Percentiles rank a stretch among this genome's conserved stretches.
phyloP scores from a whole-genome alignment of 2,113 vertebrate species.

The Alexandromys fortis region DNA sequence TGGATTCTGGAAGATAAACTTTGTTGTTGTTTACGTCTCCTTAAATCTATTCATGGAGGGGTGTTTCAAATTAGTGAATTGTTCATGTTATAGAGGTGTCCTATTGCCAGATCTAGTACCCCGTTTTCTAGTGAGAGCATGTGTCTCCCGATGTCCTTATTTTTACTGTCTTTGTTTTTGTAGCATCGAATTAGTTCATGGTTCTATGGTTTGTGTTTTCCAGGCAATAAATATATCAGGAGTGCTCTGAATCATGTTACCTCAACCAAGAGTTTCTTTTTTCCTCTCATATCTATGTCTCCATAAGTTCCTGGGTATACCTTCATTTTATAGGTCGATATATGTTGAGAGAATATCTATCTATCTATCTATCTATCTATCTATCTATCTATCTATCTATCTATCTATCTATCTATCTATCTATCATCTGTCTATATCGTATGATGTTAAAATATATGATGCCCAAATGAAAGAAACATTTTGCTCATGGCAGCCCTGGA shows the following conservation, averaged over 20 bases:
- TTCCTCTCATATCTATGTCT: neutral
- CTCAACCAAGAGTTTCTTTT: neutral
- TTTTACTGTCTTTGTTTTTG: neutral
- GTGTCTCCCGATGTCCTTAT: neutral
- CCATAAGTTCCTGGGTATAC: neutral
- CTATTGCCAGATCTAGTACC: neutral
- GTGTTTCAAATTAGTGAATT: neutral
- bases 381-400: too few relatives aligned
- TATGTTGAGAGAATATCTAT: neutral
- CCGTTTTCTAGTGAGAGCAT: neutral
- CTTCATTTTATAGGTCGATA: slow-evolving; percentile 4
- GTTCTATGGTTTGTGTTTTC: neutral
- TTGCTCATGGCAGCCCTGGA: neutral
- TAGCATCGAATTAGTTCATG: neutral
- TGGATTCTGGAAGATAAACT: neutral
- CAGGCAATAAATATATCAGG: neutral
- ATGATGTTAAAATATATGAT: neutral
- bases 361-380: too few relatives aligned
- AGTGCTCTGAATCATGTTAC: neutral
- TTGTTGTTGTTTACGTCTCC: neutral
- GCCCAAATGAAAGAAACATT: neutral
- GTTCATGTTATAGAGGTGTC: neutral
- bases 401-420: too few relatives aligned
- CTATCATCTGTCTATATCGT: neutral
- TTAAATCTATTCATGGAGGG: neutral